phyloP scores from a whole-genome alignment of 2,888 invertebrate species.

The Himalopsyche japonica region DNA sequence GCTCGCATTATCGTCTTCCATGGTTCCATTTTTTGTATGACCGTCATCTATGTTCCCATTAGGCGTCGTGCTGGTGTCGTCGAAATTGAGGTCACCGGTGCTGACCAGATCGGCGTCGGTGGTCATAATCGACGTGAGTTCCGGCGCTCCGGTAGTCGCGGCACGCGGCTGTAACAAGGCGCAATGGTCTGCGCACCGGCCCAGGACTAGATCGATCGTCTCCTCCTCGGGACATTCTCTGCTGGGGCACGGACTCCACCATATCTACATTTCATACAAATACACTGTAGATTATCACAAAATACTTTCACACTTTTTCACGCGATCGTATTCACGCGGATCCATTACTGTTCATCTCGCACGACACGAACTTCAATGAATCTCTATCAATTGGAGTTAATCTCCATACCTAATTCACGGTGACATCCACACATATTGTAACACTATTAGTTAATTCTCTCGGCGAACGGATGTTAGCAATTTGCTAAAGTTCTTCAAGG shows the following conservation, averaged over 20 bases:
- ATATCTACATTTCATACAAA: conserved; percentile 58
- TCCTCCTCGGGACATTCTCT: conserved; percentile 77
- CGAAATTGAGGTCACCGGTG: conserved; percentile 61
- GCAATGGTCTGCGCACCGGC: conserved; percentile 75
- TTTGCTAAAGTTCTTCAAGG: conserved; percentile 61
- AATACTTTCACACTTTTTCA: conserved; percentile 16
- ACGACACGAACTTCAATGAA: conserved; percentile 39
- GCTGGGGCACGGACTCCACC: conserved; percentile 84
- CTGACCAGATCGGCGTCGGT: conserved; percentile 53
- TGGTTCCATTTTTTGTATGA: conserved; percentile 3
- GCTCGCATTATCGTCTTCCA: conserved; percentile 11
- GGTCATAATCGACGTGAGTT: conserved; percentile 42
- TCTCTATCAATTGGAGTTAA: conserved; percentile 51
- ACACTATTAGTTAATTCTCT: conserved; percentile 53
- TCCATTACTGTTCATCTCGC: conserved; percentile 37
- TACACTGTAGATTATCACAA: conserved; percentile 2
- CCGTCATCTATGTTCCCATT: conserved; percentile 24
- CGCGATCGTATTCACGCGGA: conserved; percentile 20
- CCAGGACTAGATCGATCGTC: conserved; percentile 71
- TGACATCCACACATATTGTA: conserved; percentile 49
- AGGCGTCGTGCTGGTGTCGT: conserved; percentile 46
- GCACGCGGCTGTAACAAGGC: conserved; percentile 52
- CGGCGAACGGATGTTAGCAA: conserved; percentile 58
- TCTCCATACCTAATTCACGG: conserved; percentile 55
- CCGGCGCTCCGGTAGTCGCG: conserved; percentile 44